Evolutionary conservation across 2,113 vertebrate genomes (phyloP), one percentile per base, ranked within the genome.

Genomic region (Cochlearius cochlearius): DNA sequence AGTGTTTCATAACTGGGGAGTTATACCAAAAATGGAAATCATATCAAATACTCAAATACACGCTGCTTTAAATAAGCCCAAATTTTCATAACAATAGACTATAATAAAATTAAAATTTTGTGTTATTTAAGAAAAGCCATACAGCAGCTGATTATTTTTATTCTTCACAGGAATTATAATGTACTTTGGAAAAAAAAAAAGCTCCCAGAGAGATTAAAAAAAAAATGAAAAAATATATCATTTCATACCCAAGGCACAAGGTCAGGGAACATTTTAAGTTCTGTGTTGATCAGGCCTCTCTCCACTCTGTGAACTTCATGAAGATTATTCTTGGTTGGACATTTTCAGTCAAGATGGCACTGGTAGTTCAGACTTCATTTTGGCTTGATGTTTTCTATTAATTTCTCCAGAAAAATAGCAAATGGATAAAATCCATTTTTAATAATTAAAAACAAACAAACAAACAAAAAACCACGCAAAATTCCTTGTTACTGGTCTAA

Each of bases 71-170:
- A 96, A 90, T 94, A 93, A 92, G 45, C 64, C 69, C 6, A 10
- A 34, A 96, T 96, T 93, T 96, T 94, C 91, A 96, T 95, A 47
- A 96, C 77, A 96, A 95, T 92, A 60, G 90, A 6, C 66, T 56
- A 1, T 43, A 45, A 90, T 60, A 79, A 85, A 95, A 85, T 38
- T n/a, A 59, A 56, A 59, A 8, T 36, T 25, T 78, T 71, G 26
- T 71, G 12, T 64, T 86, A 71, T 43, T 30, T 43, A 67, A 87
- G 69, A 62, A 73, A 83, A 83, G 7, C 13, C 26, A 89, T 56
- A 80, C 77, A 88, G 50, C 30, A 80, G 75, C 58, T 67, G 29
- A 38, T 85, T 90, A 91, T 79, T 96, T 94, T 88, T 86, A 56
- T 73, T 86, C 78, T 80, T 79, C 5, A 25, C 16, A 52, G 55